phyloP scores from a whole-genome alignment of 2,113 vertebrate species.

The Vombatus ursinus region DNA sequence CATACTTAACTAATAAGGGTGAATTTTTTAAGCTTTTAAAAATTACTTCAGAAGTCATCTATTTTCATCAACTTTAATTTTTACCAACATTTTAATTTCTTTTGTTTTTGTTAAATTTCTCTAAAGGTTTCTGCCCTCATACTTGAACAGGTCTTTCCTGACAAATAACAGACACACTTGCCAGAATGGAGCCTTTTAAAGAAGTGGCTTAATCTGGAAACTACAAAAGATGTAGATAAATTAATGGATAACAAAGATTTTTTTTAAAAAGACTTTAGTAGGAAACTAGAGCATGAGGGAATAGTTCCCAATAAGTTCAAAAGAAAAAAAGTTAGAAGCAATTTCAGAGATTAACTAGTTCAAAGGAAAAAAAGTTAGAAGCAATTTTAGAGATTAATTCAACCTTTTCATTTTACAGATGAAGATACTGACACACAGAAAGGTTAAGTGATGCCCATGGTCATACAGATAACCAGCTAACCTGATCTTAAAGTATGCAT shows the following conservation, averaged over 20 bases:
- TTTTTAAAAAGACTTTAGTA: neutral
- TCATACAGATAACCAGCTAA: neutral
- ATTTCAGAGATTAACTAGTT: neutral
- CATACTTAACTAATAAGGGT: neutral
- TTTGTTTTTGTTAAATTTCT: neutral
- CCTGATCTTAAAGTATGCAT: neutral
- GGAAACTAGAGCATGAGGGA: neutral
- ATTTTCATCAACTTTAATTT: neutral
- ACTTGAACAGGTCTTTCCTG: neutral
- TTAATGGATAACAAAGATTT: neutral
- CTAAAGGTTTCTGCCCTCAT: neutral
- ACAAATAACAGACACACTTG: conserved; percentile 26
- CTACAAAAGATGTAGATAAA: neutral
- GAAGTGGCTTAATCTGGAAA: neutral
- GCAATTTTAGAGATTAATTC: neutral
- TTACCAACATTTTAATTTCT: conserved; percentile 18
- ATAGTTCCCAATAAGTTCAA: neutral
- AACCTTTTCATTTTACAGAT: neutral
- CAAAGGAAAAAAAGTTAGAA: neutral
- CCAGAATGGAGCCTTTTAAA: conserved; percentile 17
- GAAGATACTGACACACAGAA: neutral
- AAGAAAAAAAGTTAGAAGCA: neutral
- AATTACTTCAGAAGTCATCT: conserved; percentile 19
- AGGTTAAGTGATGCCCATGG: neutral
- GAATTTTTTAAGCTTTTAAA: neutral